Evolutionary conservation across 2,888 invertebrate species (phyloP).

Genomic region (Volucella bombylans): DNA sequence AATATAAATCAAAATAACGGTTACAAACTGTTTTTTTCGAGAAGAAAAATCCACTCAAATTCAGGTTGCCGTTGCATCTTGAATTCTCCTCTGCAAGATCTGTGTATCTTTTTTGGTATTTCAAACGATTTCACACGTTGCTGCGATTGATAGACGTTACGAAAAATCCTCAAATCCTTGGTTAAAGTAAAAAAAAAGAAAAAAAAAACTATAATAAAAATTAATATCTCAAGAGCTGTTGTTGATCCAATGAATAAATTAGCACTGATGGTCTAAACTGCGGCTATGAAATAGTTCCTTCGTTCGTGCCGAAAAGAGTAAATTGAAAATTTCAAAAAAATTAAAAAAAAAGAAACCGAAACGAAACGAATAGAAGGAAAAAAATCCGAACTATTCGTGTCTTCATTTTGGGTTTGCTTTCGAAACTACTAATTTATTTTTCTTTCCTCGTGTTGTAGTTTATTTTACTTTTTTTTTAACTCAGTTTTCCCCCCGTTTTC

Average conservation of each 20-base stretch:
- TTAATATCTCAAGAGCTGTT: conserved; percentile 76
- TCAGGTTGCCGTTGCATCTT: too few relatives aligned
- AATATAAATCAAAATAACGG: conserved; percentile 15
- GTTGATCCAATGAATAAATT: conserved; percentile 82
- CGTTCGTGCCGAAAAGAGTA: conserved; percentile 39
- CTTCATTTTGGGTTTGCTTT: conserved; percentile 59
- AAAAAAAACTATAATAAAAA: not conserved
- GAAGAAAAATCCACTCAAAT: not conserved
- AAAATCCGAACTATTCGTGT: conserved; percentile 38
- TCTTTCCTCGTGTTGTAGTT: conserved; percentile 29
- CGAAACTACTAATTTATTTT: conserved; percentile 61
- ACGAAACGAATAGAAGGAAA: conserved; percentile 3
- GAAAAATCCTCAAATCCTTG: conserved; percentile 27
- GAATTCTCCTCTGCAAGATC: too few relatives aligned
- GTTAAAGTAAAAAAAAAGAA: not conserved
- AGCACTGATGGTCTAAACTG: conserved; percentile 81
- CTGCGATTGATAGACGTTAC: not conserved
- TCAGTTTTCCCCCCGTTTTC: conserved; percentile 8
- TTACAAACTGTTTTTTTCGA: conserved; percentile 16
- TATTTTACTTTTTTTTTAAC: conserved; percentile 20
- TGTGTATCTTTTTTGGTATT: too few relatives aligned
- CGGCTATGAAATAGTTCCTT: conserved; percentile 58
- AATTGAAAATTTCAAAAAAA: conserved; percentile 26
- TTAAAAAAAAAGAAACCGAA: conserved; percentile 7
- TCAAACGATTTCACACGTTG: conserved; percentile 1